Evolutionary conservation across 2,888 invertebrate genomes (phyloP).

Genomic region (Ophion costatus): DNA sequence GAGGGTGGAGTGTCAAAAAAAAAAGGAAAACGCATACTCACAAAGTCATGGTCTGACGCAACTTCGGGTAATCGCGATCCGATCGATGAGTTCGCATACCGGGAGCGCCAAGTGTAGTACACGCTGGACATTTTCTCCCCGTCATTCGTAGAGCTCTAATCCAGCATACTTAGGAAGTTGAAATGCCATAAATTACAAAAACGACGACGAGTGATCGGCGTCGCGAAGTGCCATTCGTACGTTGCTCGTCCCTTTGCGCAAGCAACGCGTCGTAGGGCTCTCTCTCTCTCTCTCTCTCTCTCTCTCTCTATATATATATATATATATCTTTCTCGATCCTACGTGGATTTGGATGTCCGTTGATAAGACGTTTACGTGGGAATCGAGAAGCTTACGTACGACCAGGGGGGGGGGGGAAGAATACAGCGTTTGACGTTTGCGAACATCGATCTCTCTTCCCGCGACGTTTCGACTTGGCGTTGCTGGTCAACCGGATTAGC

Average conservation of each 20-base stretch:
- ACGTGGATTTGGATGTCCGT: conserved; percentile 59
- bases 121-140: conserved; percentile 49
- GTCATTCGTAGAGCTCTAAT: conserved; percentile 62
- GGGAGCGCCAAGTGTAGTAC: conserved; percentile 11
- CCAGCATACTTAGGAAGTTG: conserved; percentile 67
- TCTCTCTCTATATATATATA: too few relatives aligned
- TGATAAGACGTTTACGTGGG: conserved; percentile 62
- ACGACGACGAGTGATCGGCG: conserved; percentile 37
- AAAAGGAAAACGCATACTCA: background rate
- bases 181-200: conserved; percentile 72
- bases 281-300: background rate
- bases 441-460: conserved; percentile 57
- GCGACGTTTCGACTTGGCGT: conserved; percentile 26
- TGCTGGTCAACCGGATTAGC: conserved; percentile 38
- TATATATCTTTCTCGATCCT: conserved; percentile 2
- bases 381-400: conserved; percentile 38
- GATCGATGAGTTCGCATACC: conserved; percentile 43
- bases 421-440: conserved; percentile 48
- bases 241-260: too few relatives aligned
- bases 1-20: background rate
- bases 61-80: conserved; percentile 54
- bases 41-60: conserved; percentile 41
- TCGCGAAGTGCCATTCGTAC: background rate
- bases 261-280: background rate
- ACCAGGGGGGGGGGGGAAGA: background rate